Percentiles rank a stretch among this genome's conserved stretches.
Evolutionary conservation across 2,888 invertebrate genomes (phyloP).

Genomic region (Heliconius ismenius): DNA sequence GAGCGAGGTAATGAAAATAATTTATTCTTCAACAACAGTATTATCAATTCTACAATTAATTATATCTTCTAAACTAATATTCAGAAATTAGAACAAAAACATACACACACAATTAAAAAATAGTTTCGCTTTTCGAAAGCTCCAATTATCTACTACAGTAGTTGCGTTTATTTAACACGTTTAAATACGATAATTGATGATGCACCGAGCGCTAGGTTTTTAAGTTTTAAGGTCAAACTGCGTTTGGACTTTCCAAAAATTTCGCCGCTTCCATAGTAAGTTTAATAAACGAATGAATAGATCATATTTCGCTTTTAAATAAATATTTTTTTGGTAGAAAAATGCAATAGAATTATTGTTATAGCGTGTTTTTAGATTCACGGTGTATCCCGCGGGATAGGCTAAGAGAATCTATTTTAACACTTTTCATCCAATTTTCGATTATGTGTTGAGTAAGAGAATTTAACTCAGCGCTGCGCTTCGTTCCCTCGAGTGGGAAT

Average conservation of each 20-base stretch:
- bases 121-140: conserved; percentile 6
- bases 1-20: too few relatives aligned
- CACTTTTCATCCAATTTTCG: too few relatives aligned
- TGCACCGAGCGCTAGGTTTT: conserved; percentile 10
- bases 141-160: conserved; percentile 11
- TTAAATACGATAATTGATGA: conserved; percentile 7
- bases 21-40: too few relatives aligned
- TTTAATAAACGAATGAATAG: not conserved
- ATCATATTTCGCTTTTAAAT: not conserved
- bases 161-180: conserved; percentile 9
- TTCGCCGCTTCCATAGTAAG: not conserved
- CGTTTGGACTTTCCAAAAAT: conserved; percentile 9
- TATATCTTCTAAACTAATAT: too few relatives aligned
- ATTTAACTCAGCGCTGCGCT: too few relatives aligned
- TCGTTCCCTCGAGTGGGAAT: too few relatives aligned
- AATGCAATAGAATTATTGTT: not conserved
- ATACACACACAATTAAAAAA: not conserved
- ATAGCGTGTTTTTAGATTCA: too few relatives aligned
- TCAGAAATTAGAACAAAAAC: not conserved
- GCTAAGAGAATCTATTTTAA: too few relatives aligned
- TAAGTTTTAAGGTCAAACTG: conserved; percentile 8
- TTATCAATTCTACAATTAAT: too few relatives aligned
- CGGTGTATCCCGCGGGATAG: too few relatives aligned
- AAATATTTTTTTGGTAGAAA: not conserved
- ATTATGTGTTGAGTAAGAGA: too few relatives aligned